Conservation (phyloP, 1,140 invertebrate genomes). For the Lutraria rhynchaena region DNA sequence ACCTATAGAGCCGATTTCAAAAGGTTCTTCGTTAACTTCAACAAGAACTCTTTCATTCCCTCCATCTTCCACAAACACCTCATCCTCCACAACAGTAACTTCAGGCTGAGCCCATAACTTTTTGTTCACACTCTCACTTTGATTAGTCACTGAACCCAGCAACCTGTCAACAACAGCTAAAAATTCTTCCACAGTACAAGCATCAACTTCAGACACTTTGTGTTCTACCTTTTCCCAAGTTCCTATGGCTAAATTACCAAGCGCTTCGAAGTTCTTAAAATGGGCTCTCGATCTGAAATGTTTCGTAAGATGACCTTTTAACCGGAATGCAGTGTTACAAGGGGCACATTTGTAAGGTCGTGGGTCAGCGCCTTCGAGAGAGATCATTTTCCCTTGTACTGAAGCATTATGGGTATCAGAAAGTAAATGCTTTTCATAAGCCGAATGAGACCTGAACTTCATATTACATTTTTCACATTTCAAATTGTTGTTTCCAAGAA, state of each 20-base stretch:
- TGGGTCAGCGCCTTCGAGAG: conserved; percentile 90
- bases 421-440: conserved; percentile 84
- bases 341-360: conserved; percentile 91
- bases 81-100: background rate
- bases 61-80: conserved; percentile 19
- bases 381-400: background rate
- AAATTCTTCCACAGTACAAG: conserved; percentile 95
- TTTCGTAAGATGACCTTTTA: conserved; percentile 97
- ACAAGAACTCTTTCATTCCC: conserved; percentile 63
- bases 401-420: conserved; percentile 94
- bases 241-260: conserved; percentile 97
- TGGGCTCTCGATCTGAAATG: conserved; percentile 98
- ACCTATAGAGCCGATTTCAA: conserved; percentile 60
- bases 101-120: background rate
- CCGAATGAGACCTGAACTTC: conserved; percentile 50
- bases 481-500: conserved; percentile 94
- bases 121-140: conserved; percentile 3
- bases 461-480: conserved; percentile 85
- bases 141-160: background rate
- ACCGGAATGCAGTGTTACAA: conserved; percentile 97
- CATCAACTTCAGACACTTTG: conserved; percentile 90
- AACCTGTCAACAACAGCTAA: conserved; percentile 85
- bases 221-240: conserved; percentile 97
- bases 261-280: conserved; percentile 96
- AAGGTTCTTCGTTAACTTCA: conserved; percentile 66